phyloP scores from a whole-genome alignment of 1,140 invertebrate genomes.

The Mercenaria mercenaria region DNA sequence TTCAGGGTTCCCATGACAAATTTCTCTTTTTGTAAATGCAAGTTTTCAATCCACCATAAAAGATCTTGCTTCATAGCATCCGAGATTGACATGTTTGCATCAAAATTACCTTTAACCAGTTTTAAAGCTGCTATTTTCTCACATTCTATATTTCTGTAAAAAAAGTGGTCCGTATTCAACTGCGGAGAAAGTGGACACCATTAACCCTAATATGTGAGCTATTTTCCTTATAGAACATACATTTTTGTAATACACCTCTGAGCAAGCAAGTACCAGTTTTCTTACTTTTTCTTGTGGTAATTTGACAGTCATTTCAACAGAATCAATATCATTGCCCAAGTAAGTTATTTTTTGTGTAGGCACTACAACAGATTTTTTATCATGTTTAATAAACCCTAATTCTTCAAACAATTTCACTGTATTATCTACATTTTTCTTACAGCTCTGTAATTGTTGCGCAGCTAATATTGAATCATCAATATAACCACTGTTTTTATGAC shows the following conservation, averaged over 20 bases:
- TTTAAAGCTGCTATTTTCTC: constrained; percentile 48
- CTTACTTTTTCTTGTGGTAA: constrained; percentile 31
- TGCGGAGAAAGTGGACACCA: constrained; percentile 58
- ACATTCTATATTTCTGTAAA: constrained; percentile 46
- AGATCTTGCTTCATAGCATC: constrained; percentile 34
- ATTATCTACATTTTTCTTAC: constrained; percentile 56
- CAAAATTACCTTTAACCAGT: constrained; percentile 45
- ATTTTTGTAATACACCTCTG: constrained; percentile 26
- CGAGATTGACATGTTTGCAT: constrained; percentile 23
- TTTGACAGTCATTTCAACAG: constrained; percentile 46
- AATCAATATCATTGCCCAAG: constrained; percentile 34
- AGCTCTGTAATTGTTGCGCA: constrained; percentile 50
- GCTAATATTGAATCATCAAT: constrained; percentile 67
- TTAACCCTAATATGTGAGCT: constrained; percentile 54
- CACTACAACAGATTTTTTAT: constrained; percentile 1
- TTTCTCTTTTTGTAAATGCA: constrained; percentile 21
- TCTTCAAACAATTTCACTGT: constrained; percentile 34
- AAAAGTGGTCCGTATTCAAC: constrained; percentile 35
- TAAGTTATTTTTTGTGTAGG: constrained; percentile 8
- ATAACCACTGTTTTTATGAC: constrained; percentile 50
- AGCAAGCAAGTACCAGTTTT: constrained; percentile 28
- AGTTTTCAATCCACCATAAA: constrained; percentile 50
- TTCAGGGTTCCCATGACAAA: not conserved
- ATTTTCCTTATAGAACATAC: constrained; percentile 39
- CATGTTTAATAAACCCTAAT: constrained; percentile 66